phyloP scores from a whole-genome alignment of 2,113 vertebrate genomes.

The Dicentrarchus labrax region DNA sequence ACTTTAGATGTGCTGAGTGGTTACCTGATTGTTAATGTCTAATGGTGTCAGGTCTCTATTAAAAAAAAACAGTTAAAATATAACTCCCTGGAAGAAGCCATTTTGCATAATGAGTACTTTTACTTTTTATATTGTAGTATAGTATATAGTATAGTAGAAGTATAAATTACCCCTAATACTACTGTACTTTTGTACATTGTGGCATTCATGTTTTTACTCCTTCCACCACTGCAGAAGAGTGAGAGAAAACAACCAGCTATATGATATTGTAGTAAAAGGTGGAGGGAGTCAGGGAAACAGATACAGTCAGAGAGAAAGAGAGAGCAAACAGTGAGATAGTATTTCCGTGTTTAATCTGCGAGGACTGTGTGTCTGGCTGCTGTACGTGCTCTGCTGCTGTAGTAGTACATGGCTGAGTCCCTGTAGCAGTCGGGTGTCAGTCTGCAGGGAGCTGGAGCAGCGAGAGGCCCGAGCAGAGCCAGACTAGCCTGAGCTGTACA shows the following conservation, averaged over 20 bases:
- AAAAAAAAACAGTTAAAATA: neutral
- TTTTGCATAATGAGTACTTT: neutral
- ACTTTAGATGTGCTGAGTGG: neutral
- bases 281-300: constrained; percentile 31
- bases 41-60: neutral
- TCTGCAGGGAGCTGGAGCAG: constrained; percentile 68
- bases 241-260: constrained; percentile 23
- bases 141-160: neutral
- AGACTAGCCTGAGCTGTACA: constrained; percentile 64
- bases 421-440: constrained; percentile 70
- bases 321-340: constrained; percentile 41
- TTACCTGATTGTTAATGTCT: neutral
- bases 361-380: constrained; percentile 58
- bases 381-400: constrained; percentile 49
- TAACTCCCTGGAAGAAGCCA: neutral
- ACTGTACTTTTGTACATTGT: neutral
- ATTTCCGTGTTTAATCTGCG: constrained; percentile 58
- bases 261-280: constrained; percentile 12
- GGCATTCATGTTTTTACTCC: neutral
- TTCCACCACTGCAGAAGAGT: constrained; percentile 25
- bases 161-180: neutral
- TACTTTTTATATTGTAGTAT: neutral
- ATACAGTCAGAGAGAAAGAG: constrained; percentile 42
- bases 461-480: constrained; percentile 50
- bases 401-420: constrained; percentile 61